Evolutionary conservation across 2,888 invertebrate genomes (phyloP), one percentile per base, ranked within the genome.

Genomic region (Heteropelma amictum): DNA sequence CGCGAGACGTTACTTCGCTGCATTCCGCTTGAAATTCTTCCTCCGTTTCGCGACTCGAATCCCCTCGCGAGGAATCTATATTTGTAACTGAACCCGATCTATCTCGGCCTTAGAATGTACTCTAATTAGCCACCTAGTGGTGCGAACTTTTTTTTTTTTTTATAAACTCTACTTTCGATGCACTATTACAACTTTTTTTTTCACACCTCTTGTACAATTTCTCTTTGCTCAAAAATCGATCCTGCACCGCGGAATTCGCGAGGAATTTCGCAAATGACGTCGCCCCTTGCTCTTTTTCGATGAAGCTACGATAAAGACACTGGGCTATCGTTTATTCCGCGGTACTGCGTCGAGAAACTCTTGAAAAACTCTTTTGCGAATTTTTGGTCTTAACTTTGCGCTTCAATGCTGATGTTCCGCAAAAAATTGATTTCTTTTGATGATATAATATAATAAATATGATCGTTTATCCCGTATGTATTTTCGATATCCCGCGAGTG

Each of bases 21-120:
- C 40, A 69, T 74, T 70, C 70, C 60, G 54, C 69, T 65, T 70
- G 64, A 70, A 74, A 74, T 74, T 74, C 74, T 74, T 70, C 17
- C 42, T 53, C 33, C 74, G 64, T 70, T 70, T 70, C 60, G 60
- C 38, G 65, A 65, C 65, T 74, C 70, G 64, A 42, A 64, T 45
- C 51, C 40, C 53, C 33, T 26, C 60, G 30, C n/a, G 17, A 6
- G 19, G n/a, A 42, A 45, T 21, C 26, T 71, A 63, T 63, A 49
- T 49, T 19, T 26, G 6, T 42, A 26, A 38, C 28, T 10, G 21
- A 8, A 28, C 21, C 30, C 26, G 40, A 35, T 33, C 51, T 45
- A 47, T 64, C 23, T 23, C 35, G 45, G n/a, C 12, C 19, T 4
- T n/a, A 23, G 38, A 30, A 30, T 21, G 12, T 40, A 42, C 63